Evolutionary conservation across 1,140 invertebrate species (phyloP).

Genomic region (Hyposmocoma kahamanoa): DNA sequence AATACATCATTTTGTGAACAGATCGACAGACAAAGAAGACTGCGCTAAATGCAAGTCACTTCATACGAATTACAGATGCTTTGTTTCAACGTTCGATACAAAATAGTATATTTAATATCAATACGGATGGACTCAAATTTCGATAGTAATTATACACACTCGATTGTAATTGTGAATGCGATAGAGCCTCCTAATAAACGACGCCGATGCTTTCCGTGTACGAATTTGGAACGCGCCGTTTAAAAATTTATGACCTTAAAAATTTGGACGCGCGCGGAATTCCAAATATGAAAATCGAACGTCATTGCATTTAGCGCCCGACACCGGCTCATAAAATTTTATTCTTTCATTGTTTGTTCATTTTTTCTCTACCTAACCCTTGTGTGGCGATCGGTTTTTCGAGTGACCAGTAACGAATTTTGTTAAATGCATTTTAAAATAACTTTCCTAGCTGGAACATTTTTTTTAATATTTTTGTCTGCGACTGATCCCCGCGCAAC

Average conservation of each 20-base stretch:
- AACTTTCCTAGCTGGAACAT: too few relatives aligned
- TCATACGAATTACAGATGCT: slow-evolving; percentile 61
- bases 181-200: slow-evolving; percentile 47
- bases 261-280: slow-evolving; percentile 8
- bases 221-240: slow-evolving; percentile 17
- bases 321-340: neutral
- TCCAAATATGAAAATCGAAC: slow-evolving; percentile 6
- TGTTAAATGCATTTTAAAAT: too few relatives aligned
- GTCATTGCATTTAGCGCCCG: slow-evolving; percentile 3
- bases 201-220: slow-evolving; percentile 27
- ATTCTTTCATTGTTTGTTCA: slow-evolving; percentile 3
- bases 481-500: slow-evolving; percentile 16
- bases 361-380: neutral
- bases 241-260: slow-evolving; percentile 23
- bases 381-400: neutral
- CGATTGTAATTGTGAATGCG: slow-evolving; percentile 41
- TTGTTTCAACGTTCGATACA: slow-evolving; percentile 59
- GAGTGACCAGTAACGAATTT: neutral
- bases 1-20: slow-evolving; percentile 44
- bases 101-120: slow-evolving; percentile 61
- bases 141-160: slow-evolving; percentile 46
- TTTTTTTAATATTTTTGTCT: slow-evolving; percentile 10
- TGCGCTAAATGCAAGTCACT: slow-evolving; percentile 54
- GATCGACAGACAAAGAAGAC: slow-evolving; percentile 38
- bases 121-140: slow-evolving; percentile 36